Percentiles rank a stretch among this genome's conserved stretches.
phyloP scores from a whole-genome alignment of 1,140 invertebrate species.

The Zaprionus taronus region DNA sequence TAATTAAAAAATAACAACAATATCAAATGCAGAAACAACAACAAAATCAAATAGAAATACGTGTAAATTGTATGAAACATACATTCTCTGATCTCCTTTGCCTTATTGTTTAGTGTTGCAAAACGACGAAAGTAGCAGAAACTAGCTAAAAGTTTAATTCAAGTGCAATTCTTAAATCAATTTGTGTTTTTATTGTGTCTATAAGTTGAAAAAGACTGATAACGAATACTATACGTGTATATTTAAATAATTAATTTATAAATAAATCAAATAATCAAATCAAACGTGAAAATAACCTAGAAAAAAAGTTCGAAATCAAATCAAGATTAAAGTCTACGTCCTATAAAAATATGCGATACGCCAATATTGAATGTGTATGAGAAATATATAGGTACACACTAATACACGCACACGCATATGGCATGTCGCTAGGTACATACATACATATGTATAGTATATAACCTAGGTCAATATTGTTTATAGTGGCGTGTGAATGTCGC shows the following conservation, averaged over 20 bases:
- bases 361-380: neutral
- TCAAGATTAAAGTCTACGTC: slow-evolving; percentile 7
- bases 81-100: slow-evolving; percentile 41
- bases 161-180: slow-evolving; percentile 54
- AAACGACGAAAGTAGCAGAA: slow-evolving; percentile 10
- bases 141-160: slow-evolving; percentile 18
- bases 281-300: slow-evolving; percentile 8
- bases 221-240: slow-evolving; percentile 27
- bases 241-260: slow-evolving; percentile 14
- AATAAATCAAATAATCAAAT: slow-evolving; percentile 19
- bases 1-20: neutral
- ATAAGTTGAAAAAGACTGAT: slow-evolving; percentile 56
- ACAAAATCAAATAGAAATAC: too few species aligned
- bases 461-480: slow-evolving; percentile 84
- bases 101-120: slow-evolving; percentile 38
- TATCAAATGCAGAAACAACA: too few species aligned
- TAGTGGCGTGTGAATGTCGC: slow-evolving; percentile 79
- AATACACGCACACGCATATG: slow-evolving; percentile 9
- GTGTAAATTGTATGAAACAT: neutral
- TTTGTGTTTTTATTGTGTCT: slow-evolving; percentile 36
- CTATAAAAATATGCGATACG: slow-evolving; percentile 15
- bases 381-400: slow-evolving; percentile 18
- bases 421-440: too few species aligned
- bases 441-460: slow-evolving; percentile 47
- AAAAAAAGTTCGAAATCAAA: slow-evolving; percentile 26